Percentiles rank a stretch among this genome's conserved stretches.
phyloP scores from a whole-genome alignment of 2,797 vertebrate species.

The Lagodon rhomboides region DNA sequence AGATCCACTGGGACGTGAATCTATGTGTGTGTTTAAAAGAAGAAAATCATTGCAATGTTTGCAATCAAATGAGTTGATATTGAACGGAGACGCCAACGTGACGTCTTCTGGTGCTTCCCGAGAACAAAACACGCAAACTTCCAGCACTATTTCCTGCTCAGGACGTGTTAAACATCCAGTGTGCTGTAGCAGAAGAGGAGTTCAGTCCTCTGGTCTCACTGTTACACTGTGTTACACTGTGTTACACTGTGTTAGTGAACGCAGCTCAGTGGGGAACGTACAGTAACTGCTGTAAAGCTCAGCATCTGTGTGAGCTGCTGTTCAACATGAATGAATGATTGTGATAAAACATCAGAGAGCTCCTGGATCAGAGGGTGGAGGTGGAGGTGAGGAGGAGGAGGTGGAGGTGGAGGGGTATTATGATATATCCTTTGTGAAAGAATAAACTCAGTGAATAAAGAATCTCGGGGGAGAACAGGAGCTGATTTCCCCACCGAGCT shows the following conservation, averaged over 20 bases:
- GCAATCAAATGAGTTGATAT: too few species aligned
- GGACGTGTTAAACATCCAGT: not conserved
- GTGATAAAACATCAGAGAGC: not conserved
- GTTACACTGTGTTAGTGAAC: not conserved
- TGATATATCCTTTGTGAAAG: constrained; percentile 44
- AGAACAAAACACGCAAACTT: not conserved
- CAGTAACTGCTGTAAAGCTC: too few species aligned
- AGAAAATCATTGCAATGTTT: too few species aligned
- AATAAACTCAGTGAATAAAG: constrained; percentile 17
- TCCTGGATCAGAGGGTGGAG: not conserved
- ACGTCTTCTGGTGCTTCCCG: too few species aligned
- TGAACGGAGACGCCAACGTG: too few species aligned
- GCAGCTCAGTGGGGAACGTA: not conserved
- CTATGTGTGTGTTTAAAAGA: too few species aligned
- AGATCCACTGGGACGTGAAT: too few species aligned
- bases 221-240: too few species aligned
- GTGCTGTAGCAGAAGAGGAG: not conserved
- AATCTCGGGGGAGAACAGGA: constrained; percentile 50
- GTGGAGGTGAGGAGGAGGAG: not conserved
- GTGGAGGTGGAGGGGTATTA: not conserved
- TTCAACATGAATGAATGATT: not conserved
- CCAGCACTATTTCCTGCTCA: not conserved
- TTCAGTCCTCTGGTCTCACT: not conserved
- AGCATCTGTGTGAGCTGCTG: not conserved
- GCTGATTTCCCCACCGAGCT: constrained; percentile 66